phyloP scores from a whole-genome alignment of 92 coral and sea anemone genomes.

The Heliopora coerulea region DNA sequence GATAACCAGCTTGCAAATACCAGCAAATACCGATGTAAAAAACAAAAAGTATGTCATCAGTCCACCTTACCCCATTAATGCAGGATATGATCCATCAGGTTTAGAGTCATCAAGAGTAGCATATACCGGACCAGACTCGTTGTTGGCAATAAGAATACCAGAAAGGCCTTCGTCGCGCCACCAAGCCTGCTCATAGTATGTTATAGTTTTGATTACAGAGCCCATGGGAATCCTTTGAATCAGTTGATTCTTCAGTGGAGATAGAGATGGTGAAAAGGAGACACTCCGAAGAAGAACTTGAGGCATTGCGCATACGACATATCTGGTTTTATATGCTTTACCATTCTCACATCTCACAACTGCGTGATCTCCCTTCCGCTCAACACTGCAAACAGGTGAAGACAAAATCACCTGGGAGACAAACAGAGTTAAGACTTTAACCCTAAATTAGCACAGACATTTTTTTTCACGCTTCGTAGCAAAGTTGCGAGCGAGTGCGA shows the following conservation, averaged over 20 bases:
- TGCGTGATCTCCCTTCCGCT: slow-evolving; percentile 68
- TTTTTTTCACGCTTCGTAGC: too few relatives aligned
- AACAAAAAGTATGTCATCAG: too few relatives aligned
- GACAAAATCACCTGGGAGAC: slow-evolving; percentile 69
- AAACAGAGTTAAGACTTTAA: too few relatives aligned
- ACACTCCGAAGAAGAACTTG: slow-evolving; percentile 85
- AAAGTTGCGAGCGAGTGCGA: too few relatives aligned
- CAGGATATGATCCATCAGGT: slow-evolving; percentile 96
- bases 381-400: slow-evolving; percentile 69
- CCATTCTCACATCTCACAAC: slow-evolving; percentile 83
- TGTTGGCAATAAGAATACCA: slow-evolving; percentile 65
- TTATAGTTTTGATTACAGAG: slow-evolving; percentile 86
- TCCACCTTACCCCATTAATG: slow-evolving; percentile 82
- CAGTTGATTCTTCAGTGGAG: slow-evolving; percentile 88
- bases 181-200: slow-evolving; percentile 79
- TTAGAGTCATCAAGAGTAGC: slow-evolving; percentile 90
- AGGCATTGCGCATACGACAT: slow-evolving; percentile 94
- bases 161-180: slow-evolving; percentile 83
- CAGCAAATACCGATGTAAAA: too few relatives aligned
- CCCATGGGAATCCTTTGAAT: slow-evolving; percentile 97
- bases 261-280: slow-evolving; percentile 87
- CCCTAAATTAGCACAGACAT: too few relatives aligned
- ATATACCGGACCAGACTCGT: slow-evolving; percentile 88
- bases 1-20: too few relatives aligned
- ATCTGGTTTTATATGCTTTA: slow-evolving; percentile 76